Evolutionary conservation across 2,888 invertebrate species (phyloP), one percentile per base, ranked within the genome.

Genomic region (Agrotis ipsilon): DNA sequence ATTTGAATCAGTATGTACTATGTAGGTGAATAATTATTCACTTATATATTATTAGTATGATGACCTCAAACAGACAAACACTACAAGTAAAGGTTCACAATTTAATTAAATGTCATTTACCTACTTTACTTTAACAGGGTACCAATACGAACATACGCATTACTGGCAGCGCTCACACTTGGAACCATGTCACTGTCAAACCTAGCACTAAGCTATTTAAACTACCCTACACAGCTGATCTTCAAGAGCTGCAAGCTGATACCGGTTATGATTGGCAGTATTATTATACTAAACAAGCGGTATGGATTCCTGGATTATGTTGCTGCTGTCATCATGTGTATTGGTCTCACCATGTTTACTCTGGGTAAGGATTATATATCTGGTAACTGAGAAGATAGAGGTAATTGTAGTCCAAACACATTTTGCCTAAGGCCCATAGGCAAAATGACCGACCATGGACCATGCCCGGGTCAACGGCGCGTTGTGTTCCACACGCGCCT

Each of bases 211-310:
- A 99, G 98, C 61, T 99, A 99, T 92, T 96, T 99, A 16, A 99
- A 99, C 93, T 99, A 99, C 93, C 99, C 99, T 0, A 99, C 99
- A 0, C 99, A 99, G 96, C 98, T 99, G 54, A 99, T 99, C 87
- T 99, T 99, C 91, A 99, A 99, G 92, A 99, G 99, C 91, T 99
- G 99, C 93, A 99, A 99, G 92, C 96, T 99, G 0, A 98, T 99
- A 86, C 99, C 99, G 0, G 99, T 99, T 0, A 97, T 99, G 91
- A 97, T 99, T 76, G 99, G 99, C 27, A 98, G 99, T 83, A 98
- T 99, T 82, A 89, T 99, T 61, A 99, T 99, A 87, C 98, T 99
- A 94, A 98, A 98, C 69, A 99, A 99, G 94, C 97, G 97, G 83
- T 99, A 99, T 92, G 98, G 98, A 1, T 96, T 97, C 21, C 90